Conservation (phyloP, 2,113 vertebrate genomes). For the Origma solitaria region DNA sequence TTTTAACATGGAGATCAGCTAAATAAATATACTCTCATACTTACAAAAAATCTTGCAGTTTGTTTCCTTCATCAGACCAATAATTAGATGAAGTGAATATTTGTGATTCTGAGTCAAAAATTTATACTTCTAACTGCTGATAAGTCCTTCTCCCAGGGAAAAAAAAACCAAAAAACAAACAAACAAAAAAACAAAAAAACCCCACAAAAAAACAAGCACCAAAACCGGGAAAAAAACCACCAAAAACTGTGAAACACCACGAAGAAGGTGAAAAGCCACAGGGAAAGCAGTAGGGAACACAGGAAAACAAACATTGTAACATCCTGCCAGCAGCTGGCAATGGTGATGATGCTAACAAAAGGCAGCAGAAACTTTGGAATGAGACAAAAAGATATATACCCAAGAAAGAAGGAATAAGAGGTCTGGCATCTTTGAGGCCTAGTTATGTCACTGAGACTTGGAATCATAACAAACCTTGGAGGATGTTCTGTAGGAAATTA, state of each 20-base stretch:
- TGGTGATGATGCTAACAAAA: not conserved
- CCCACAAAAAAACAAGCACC: not conserved
- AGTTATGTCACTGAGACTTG: not conserved
- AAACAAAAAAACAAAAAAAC: not conserved
- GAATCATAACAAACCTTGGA: not conserved
- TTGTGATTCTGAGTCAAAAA: not conserved
- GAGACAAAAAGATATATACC: not conserved
- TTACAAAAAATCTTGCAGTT: not conserved
- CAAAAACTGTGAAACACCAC: not conserved
- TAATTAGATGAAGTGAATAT: not conserved
- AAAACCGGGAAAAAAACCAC: not conserved
- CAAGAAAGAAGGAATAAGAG: not conserved
- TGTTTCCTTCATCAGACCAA: not conserved
- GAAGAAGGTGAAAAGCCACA: not conserved
- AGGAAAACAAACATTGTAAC: not conserved
- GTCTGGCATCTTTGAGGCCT: not conserved
- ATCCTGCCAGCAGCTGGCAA: not conserved
- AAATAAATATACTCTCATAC: not conserved
- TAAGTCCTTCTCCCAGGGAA: not conserved
- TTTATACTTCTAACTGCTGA: not conserved
- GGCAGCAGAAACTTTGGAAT: not conserved
- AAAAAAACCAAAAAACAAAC: not conserved
- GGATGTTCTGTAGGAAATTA: not conserved
- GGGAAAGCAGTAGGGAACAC: not conserved
- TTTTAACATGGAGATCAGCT: not conserved